These are phyloP conservation scores for Anadara kagoshimensis DNA, from an alignment of 1,140 invertebrate genomes.

Conservation along the genomic window DNA sequence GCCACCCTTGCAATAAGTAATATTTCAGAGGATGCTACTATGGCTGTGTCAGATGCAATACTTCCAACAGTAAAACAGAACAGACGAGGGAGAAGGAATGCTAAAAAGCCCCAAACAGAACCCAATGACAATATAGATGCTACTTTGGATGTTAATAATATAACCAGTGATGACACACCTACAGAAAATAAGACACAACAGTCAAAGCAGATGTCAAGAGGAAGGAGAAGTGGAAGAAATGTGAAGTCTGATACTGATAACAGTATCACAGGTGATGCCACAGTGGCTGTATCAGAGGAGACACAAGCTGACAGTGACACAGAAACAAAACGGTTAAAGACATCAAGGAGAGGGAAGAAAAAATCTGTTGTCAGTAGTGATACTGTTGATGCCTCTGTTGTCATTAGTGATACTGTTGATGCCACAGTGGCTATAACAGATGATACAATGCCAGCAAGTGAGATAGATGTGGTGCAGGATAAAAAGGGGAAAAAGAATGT, in stretches of 20 bases:
- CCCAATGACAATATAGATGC: background rate
- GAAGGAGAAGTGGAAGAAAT: too few relatives aligned
- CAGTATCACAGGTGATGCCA: conserved; percentile 5
- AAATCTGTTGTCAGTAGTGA: background rate
- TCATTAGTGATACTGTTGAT: conserved; percentile 18
- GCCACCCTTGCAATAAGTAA: conserved; percentile 8
- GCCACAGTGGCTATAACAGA: conserved; percentile 5
- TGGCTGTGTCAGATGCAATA: conserved; percentile 9
- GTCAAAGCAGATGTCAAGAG: too few relatives aligned
- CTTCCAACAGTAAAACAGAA: background rate
- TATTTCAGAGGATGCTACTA: background rate
- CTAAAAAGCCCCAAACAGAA: conserved; percentile 10
- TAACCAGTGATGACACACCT: conserved; percentile 14
- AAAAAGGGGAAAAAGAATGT: background rate
- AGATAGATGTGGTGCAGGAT: background rate
- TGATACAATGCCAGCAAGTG: conserved; percentile 19
- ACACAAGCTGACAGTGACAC: background rate
- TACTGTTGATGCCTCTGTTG: conserved; percentile 9
- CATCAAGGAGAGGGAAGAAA: background rate
- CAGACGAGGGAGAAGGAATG: background rate
- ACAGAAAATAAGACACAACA: too few relatives aligned
- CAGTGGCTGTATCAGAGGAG: conserved; percentile 5
- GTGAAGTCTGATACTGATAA: background rate
- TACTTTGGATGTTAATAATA: conserved; percentile 6
- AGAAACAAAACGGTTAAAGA: background rate